Percentiles rank a stretch among this genome's conserved stretches.
phyloP scores from a whole-genome alignment of 2,888 invertebrate species.

The Sminthurinus aureus region DNA sequence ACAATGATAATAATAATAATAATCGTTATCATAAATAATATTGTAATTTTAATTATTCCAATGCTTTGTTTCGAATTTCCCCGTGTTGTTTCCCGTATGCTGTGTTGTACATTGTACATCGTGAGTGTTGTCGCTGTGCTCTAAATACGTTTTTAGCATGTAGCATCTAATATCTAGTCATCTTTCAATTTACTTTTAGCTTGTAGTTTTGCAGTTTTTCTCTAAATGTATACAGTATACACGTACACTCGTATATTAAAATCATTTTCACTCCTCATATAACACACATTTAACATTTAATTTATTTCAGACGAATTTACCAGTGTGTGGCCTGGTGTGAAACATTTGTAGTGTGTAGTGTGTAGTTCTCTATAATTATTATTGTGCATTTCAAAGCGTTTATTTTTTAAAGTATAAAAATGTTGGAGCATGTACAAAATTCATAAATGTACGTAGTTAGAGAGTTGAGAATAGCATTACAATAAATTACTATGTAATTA shows the following conservation, averaged over 20 bases:
- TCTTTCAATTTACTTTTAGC: too few relatives aligned
- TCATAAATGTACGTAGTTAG: neutral
- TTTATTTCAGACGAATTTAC: too few relatives aligned
- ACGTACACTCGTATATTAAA: too few relatives aligned
- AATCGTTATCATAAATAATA: neutral
- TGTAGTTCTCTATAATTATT: too few relatives aligned
- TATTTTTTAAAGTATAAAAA: neutral
- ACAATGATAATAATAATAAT: neutral
- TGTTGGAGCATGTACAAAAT: neutral
- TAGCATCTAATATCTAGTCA: neutral
- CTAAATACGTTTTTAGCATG: neutral
- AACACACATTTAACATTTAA: too few relatives aligned
- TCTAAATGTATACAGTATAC: too few relatives aligned
- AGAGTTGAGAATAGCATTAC: neutral
- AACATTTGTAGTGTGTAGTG: too few relatives aligned
- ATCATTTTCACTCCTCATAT: too few relatives aligned
- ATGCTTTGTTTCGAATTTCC: neutral
- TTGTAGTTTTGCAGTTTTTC: too few relatives aligned
- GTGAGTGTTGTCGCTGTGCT: neutral
- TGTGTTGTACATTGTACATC: too few relatives aligned
- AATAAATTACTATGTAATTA: neutral
- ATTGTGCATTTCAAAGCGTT: too few relatives aligned
- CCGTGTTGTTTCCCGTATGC: neutral
- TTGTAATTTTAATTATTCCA: neutral
- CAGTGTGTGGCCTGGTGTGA: too few relatives aligned